Evolutionary conservation across 1,140 invertebrate species (phyloP).

Genomic region (Plectus sambesii): DNA sequence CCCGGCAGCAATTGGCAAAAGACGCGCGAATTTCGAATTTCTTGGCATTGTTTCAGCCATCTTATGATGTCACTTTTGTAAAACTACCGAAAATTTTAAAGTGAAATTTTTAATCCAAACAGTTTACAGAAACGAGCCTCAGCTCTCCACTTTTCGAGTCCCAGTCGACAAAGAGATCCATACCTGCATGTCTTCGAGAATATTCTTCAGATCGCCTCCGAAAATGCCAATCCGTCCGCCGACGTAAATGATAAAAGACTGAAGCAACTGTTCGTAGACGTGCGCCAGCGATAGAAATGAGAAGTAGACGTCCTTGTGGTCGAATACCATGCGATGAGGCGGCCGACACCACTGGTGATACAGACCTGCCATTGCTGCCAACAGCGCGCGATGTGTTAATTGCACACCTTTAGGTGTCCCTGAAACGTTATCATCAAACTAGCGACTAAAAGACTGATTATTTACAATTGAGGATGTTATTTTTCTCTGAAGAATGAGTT

Average conservation of each 20-base stretch:
- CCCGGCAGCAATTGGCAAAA: no score
- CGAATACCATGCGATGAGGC: conserved; percentile 19
- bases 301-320: conserved; percentile 27
- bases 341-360: conserved; percentile 25
- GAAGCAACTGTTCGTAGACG: conserved; percentile 31
- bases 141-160: neutral
- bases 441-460: no score
- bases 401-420: conserved; percentile 83
- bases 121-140: neutral
- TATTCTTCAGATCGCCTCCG: conserved; percentile 46
- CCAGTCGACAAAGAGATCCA: no score
- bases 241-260: conserved; percentile 26
- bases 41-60: no score
- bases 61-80: no score
- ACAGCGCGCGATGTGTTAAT: conserved; percentile 85
- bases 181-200: conserved; percentile 46
- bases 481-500: no score
- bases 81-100: no score
- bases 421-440: conserved; percentile 10
- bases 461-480: no score
- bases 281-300: conserved; percentile 34
- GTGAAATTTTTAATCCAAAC: no score
- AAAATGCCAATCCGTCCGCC: conserved; percentile 48
- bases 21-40: no score
- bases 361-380: conserved; percentile 61